Percentiles rank a stretch among this genome's conserved stretches.
Evolutionary conservation across 1,140 invertebrate species (phyloP).

Genomic region (Papilio aristodemus): DNA sequence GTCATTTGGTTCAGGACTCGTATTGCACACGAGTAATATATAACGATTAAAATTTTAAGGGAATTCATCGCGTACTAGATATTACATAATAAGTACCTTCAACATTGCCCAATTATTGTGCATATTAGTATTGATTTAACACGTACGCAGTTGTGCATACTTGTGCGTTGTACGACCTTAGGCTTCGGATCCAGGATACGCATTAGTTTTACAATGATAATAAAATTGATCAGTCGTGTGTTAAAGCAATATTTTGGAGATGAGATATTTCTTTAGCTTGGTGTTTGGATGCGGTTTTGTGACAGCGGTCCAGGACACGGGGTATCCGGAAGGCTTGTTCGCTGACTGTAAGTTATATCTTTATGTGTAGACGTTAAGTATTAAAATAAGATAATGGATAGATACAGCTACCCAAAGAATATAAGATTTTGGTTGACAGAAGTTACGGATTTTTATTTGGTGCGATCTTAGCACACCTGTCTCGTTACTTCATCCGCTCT

Average conservation of each 20-base stretch:
- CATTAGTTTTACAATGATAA: conserved; percentile 12
- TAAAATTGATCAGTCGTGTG: conserved; percentile 22
- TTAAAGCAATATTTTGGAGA: background rate
- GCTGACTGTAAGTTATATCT: conserved; percentile 51
- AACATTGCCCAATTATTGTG: background rate
- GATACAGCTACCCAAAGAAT: no score
- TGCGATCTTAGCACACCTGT: no score
- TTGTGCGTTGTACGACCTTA: background rate
- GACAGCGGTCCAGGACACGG: conserved; percentile 38
- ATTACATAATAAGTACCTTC: background rate
- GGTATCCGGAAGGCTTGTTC: conserved; percentile 52
- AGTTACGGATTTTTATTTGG: no score
- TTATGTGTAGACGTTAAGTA: background rate
- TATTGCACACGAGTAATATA: background rate
- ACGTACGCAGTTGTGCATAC: background rate
- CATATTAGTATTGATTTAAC: background rate
- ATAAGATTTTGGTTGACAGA: no score
- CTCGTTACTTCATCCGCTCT: no score
- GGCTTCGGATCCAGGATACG: background rate
- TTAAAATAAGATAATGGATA: no score
- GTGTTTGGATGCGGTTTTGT: conserved; percentile 32
- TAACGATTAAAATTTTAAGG: background rate
- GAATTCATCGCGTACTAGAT: background rate
- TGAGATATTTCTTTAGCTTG: conserved; percentile 14
- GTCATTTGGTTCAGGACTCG: background rate